Conservation (phyloP, 2,113 vertebrate species). For the Psilopogon haemacephalus region DNA sequence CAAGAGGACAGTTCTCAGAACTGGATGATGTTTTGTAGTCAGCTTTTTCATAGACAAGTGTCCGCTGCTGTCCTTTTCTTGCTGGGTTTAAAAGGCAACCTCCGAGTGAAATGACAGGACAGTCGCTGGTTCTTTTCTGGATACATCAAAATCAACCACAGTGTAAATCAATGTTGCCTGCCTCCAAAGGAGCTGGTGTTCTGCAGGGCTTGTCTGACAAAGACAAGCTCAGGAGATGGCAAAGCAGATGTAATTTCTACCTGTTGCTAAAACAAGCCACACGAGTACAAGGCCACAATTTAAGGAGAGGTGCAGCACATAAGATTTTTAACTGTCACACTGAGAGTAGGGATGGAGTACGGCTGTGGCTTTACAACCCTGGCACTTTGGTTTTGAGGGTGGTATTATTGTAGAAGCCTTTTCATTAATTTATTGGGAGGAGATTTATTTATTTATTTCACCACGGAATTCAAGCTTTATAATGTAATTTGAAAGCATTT, state of each 20-base stretch:
- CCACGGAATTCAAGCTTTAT: neutral
- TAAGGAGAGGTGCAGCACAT: neutral
- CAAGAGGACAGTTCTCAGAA: neutral
- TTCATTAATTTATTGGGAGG: neutral
- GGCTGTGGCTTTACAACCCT: neutral
- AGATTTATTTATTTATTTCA: neutral
- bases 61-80: neutral
- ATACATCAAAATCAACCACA: neutral
- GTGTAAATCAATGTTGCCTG: neutral
- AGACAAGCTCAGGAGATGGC: neutral
- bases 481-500: neutral
- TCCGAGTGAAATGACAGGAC: neutral
- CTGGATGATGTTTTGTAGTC: neutral
- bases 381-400: neutral
- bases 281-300: neutral
- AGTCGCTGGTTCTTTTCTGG: neutral
- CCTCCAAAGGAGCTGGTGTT: neutral
- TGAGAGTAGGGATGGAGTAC: neutral
- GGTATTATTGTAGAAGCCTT: neutral
- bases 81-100: neutral
- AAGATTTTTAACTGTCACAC: neutral
- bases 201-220: neutral
- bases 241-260: slow-evolving; percentile 5
- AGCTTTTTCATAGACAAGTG: neutral
- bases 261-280: neutral